phyloP scores from a whole-genome alignment of 2,888 invertebrate species.

The Nudaria mundana region DNA sequence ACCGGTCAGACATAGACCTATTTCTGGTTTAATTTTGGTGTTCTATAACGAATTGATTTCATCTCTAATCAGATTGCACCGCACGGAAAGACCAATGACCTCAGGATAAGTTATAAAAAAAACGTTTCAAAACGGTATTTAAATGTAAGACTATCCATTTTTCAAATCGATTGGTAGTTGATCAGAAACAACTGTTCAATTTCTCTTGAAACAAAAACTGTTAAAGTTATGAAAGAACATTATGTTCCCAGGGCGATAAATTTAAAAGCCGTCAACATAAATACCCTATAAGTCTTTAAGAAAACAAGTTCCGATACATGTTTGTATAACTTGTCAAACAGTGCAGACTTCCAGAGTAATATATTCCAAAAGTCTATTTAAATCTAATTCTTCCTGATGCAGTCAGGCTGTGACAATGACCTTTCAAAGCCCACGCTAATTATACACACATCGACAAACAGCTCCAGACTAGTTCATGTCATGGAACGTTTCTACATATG shows the following conservation, averaged over 20 bases:
- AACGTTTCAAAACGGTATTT: not conserved
- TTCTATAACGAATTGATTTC: no score
- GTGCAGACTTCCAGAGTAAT: slow-evolving; percentile 18
- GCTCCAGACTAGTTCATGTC: slow-evolving; percentile 61
- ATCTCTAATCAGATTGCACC: no score
- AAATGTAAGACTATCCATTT: not conserved
- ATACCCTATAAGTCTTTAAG: slow-evolving; percentile 11
- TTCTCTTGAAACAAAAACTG: slow-evolving; percentile 4
- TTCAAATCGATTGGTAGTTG: not conserved
- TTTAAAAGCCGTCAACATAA: slow-evolving; percentile 10
- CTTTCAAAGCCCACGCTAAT: slow-evolving; percentile 78
- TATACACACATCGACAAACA: slow-evolving; percentile 63
- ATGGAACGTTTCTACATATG: slow-evolving; percentile 48
- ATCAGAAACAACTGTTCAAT: slow-evolving; percentile 1
- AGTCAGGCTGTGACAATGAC: slow-evolving; percentile 75
- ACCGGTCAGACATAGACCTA: no score
- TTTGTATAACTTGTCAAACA: slow-evolving; percentile 8
- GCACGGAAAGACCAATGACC: not conserved
- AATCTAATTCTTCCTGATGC: slow-evolving; percentile 52
- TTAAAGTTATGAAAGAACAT: slow-evolving; percentile 9
- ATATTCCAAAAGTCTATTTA: slow-evolving; percentile 55
- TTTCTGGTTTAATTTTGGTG: no score
- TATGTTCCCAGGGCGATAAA: slow-evolving; percentile 12
- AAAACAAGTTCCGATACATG: slow-evolving; percentile 4
- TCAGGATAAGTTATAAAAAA: not conserved